Evolutionary conservation across 2,113 vertebrate genomes (phyloP), one percentile per base, ranked within the genome.

Genomic region (Chiloscyllium plagiosum): DNA sequence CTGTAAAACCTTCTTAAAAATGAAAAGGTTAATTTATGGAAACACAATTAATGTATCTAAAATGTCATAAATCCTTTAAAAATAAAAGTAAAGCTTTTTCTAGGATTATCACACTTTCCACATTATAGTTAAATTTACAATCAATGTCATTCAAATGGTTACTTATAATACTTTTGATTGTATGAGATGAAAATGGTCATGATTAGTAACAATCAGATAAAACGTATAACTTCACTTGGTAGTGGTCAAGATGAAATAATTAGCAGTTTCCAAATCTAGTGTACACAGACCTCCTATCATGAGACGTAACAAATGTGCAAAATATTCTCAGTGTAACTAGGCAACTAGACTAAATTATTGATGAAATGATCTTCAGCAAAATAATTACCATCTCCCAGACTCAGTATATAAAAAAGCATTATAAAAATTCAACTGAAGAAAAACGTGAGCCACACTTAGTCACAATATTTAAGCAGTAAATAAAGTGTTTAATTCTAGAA

Each of bases 341-440:
- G 61, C 89, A 93, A 93, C 61, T 47, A 37, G 89, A 10, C 89
- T 93, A 93, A 93, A 93, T 93, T 93, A 66, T 42, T 66, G 89
- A 68, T 93, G 61, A 68, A 93, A 93, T 93, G 61, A n/a, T 68
- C 89, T 61, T 61, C 26, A 37, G 17, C 17, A 66, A 93, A 93
- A 66, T 93, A 93, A 68, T 93, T 93, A 66, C 61, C 33, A 68
- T 42, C 20, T 93, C 61, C 29, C 89, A 93, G 80, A 68, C 89
- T 66, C n/a, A 17, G n/a, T 83, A 22, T 83, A 83, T 66, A 66
- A 61, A 61, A 66, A 61, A 61, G 20, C 37, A 17, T 83, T 83
- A 19, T 47, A 83, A 66, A 93, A 65, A 65, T 93, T 33, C 37
- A n/a, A 37, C 61, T 66, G 29, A 19, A 93, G 22, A 93, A 19